phyloP scores from a whole-genome alignment of 2,113 vertebrate species.

The Brevimyrus niger region DNA sequence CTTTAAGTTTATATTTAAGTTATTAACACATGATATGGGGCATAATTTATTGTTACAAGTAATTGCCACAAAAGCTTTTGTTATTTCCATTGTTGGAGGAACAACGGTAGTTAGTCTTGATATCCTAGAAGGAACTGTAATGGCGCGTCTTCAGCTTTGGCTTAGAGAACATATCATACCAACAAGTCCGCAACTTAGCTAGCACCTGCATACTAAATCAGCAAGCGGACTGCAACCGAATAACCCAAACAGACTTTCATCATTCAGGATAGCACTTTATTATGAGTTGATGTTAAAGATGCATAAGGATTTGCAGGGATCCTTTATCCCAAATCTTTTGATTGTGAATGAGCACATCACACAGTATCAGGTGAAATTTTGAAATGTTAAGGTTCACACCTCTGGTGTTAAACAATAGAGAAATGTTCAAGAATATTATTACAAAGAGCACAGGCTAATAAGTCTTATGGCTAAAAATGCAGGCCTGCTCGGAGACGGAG shows the following conservation, averaged over 20 bases:
- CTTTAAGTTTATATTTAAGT: not conserved
- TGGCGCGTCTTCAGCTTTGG: not conserved
- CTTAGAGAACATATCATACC: not conserved
- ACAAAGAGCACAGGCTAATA: not conserved
- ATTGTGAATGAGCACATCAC: no score
- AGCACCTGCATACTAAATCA: not conserved
- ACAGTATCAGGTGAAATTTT: not conserved
- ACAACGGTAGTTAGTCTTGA: no score
- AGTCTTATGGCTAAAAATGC: not conserved
- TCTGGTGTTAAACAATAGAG: not conserved
- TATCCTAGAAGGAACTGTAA: no score
- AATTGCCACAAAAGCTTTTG: no score
- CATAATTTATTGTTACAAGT: no score
- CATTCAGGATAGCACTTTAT: not conserved
- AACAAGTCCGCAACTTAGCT: not conserved
- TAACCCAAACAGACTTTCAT: not conserved
- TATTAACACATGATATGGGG: not conserved
- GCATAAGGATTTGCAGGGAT: not conserved
- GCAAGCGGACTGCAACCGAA: not conserved
- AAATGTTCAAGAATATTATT: not conserved
- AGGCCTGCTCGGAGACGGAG: not conserved
- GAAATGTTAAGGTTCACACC: not conserved
- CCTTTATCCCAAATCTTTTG: not conserved
- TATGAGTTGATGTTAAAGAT: not conserved
- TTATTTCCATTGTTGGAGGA: no score